Base-by-base conservation (phyloP, 1,140 invertebrate species). In the Heliconius melpomene region DNA sequence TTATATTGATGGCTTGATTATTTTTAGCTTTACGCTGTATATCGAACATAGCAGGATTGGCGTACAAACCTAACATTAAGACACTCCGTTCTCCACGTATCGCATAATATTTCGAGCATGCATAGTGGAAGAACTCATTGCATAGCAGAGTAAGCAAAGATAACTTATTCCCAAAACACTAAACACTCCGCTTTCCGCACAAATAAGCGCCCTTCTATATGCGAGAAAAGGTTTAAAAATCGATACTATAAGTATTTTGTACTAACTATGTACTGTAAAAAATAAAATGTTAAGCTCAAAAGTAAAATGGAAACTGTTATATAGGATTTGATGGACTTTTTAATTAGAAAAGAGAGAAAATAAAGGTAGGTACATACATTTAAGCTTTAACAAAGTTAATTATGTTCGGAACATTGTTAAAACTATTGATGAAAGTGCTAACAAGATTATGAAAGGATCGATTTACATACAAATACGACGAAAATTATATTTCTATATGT, bases 341-440 rank as follows among this genome's bases (percentile, higher is more conserved):
- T 77, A 77, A 77, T 77, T 36, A 72, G 32, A 57, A 72, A 72
- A 72, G 29, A 54, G 52, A 23, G 23, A 77, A 77, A 77, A 71
- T 71, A 52, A 36, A 52, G 7, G 50, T 52, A 71, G 7, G 50
- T 20, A 50, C 26, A 77, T 29, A 8, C 38, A 71, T 66, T 29
- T 32, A 46, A 66, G 57, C 40, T 57, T 50, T 77, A 77, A 77
- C 76, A 54, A 72, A 77, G 76, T 66, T 70, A 77, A 77, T 77
- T 72, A 72, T 5, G 40, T 72, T 50, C 46, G 32, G 76, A n/a
- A 52, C 29, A 46, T n/a, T 72, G 76, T 70, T 77, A 66, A 16
- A 77, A 77, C 57, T 77, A 72, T 36, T 72, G 66, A 77, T 77
- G 70, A 77, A 54, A 70, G 66, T 32, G 32, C 26, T 77, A 77